Conservation (phyloP, 2,113 vertebrate species). For the Phaethon lepturus region DNA sequence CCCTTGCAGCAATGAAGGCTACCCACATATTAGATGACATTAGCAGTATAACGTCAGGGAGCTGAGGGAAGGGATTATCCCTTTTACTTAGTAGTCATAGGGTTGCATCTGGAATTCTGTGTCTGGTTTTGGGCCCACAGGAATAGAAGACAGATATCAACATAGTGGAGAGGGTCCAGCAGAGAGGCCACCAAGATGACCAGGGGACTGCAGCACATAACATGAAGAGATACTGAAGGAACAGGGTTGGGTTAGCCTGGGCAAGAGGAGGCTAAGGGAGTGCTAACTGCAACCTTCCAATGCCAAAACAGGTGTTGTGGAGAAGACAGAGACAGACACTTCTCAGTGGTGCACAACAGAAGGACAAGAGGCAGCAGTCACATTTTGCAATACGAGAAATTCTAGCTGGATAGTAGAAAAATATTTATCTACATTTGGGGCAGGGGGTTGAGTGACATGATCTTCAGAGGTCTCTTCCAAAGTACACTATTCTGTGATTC, state of each 20-base stretch:
- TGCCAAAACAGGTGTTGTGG: neutral
- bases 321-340: neutral
- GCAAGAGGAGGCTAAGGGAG: neutral
- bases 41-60: neutral
- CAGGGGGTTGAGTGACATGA: neutral
- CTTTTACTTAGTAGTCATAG: neutral
- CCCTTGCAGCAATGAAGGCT: neutral
- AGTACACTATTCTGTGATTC: neutral
- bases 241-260: neutral
- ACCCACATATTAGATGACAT: neutral
- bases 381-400: neutral
- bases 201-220: neutral
- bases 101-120: neutral
- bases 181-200: neutral
- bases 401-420: neutral
- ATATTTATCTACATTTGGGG: neutral
- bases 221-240: neutral
- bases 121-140: neutral
- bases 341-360: neutral
- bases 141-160: neutral
- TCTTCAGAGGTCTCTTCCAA: neutral
- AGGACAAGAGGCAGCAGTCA: neutral
- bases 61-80: neutral
- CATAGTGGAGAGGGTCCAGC: neutral
- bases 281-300: neutral